These are phyloP conservation scores for Druceiella hillmani DNA, from an alignment of 2,888 invertebrate genomes.

Conservation along the genomic window DNA sequence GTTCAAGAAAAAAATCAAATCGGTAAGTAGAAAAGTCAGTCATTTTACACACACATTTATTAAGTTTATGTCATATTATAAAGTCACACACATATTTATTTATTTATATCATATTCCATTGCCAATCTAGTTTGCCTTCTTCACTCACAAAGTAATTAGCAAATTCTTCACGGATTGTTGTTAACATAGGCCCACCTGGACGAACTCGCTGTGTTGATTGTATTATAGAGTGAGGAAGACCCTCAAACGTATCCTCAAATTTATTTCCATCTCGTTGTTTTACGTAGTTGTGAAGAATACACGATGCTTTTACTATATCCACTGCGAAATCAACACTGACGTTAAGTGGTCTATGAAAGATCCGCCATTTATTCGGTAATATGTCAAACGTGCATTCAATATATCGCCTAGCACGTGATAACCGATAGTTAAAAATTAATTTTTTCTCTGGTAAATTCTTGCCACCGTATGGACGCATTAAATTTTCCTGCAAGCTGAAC, in stretches of 20 bases:
- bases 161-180: conserved; percentile 25
- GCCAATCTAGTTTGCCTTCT: conserved; percentile 25
- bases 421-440: too few species aligned
- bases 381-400: too few species aligned
- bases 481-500: conserved; percentile 19
- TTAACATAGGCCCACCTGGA: conserved; percentile 24
- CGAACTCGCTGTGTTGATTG: conserved; percentile 22
- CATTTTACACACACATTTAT: conserved; percentile 12
- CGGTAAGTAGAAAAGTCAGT: conserved; percentile 17
- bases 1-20: conserved; percentile 20
- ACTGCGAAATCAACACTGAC: too few species aligned
- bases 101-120: conserved; percentile 25
- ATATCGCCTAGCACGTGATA: too few species aligned
- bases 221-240: too few species aligned
- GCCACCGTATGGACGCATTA: conserved; percentile 20
- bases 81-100: conserved; percentile 14
- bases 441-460: conserved; percentile 15
- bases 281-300: too few species aligned
- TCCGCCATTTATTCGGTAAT: too few species aligned
- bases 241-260: too few species aligned
- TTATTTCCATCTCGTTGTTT: too few species aligned
- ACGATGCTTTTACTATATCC: too few species aligned
- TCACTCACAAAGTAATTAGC: conserved; percentile 25
- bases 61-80: background rate
- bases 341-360: too few species aligned